Conservation (phyloP, 2,113 vertebrate species). For the Zosterops hypoxanthus region DNA sequence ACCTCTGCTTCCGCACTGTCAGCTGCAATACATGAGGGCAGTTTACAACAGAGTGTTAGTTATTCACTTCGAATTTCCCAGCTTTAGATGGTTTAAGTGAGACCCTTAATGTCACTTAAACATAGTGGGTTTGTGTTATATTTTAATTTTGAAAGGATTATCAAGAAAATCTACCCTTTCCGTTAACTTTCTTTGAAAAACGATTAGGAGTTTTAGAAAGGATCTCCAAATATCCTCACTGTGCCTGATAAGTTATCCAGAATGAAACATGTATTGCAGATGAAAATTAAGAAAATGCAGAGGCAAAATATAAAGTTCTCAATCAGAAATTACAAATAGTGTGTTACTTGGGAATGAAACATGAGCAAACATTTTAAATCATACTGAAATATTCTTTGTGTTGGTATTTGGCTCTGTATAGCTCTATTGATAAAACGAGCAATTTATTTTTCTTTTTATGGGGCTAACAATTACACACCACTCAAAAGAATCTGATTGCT, state of each 20-base stretch:
- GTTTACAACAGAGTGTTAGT: conserved; percentile 54
- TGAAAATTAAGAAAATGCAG: conserved; percentile 55
- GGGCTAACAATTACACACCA: conserved; percentile 49
- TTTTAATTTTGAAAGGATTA: conserved; percentile 80
- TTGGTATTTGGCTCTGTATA: conserved; percentile 46
- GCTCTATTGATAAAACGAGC: conserved; percentile 67
- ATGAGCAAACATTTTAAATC: conserved; percentile 65
- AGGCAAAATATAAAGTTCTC: conserved; percentile 64
- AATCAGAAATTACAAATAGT: conserved; percentile 58
- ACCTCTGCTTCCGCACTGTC: conserved; percentile 53
- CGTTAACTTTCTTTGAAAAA: conserved; percentile 75
- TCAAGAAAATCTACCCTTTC: conserved; percentile 74
- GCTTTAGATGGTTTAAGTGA: conserved; percentile 65
- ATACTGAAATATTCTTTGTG: conserved; percentile 58
- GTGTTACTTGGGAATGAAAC: conserved; percentile 55
- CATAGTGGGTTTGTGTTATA: conserved; percentile 63
- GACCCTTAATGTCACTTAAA: conserved; percentile 72
- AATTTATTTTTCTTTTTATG: conserved; percentile 39
- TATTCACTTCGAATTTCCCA: conserved; percentile 65
- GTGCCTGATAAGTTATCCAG: conserved; percentile 63
- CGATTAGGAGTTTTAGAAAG: conserved; percentile 66
- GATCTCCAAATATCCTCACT: conserved; percentile 71
- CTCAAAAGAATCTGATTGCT: conserved; percentile 55
- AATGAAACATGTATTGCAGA: conserved; percentile 53
- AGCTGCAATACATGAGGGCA: conserved; percentile 61